Evolutionary conservation across 2,113 vertebrate genomes (phyloP).

Genomic region (Cnemophilus loriae): DNA sequence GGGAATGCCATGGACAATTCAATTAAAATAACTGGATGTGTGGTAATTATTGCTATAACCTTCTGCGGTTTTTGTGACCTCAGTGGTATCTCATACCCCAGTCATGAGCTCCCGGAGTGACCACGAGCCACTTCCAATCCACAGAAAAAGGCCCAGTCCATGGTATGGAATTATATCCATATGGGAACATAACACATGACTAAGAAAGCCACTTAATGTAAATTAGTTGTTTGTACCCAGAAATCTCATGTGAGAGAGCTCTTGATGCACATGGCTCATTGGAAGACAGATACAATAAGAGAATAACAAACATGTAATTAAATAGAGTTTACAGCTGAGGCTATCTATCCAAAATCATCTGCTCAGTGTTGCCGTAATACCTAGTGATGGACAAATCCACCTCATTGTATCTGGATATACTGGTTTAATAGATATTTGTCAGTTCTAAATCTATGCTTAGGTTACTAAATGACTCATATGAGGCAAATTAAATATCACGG

Average conservation of each 20-base stretch:
- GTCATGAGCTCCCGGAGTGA: neutral
- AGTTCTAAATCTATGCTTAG: neutral
- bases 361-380: neutral
- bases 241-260: neutral
- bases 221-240: neutral
- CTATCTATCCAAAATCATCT: neutral
- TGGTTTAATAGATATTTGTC: neutral
- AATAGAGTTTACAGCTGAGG: neutral
- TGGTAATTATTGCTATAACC: neutral
- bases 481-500: neutral
- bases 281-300: neutral
- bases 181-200: neutral
- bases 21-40: neutral
- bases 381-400: neutral
- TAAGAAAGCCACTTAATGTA: neutral
- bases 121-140: neutral
- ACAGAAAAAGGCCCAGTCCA: neutral
- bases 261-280: neutral
- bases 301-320: neutral
- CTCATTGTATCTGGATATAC: neutral
- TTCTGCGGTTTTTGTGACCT: neutral
- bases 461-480: neutral
- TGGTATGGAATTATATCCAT: neutral
- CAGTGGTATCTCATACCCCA: neutral
- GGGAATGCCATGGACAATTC: neutral